A percentile compares a stretch with the other conserved stretches of the same genome.
Evolutionary conservation across 2,797 vertebrate species (phyloP).

Genomic region (Toxotes lorentzi): DNA sequence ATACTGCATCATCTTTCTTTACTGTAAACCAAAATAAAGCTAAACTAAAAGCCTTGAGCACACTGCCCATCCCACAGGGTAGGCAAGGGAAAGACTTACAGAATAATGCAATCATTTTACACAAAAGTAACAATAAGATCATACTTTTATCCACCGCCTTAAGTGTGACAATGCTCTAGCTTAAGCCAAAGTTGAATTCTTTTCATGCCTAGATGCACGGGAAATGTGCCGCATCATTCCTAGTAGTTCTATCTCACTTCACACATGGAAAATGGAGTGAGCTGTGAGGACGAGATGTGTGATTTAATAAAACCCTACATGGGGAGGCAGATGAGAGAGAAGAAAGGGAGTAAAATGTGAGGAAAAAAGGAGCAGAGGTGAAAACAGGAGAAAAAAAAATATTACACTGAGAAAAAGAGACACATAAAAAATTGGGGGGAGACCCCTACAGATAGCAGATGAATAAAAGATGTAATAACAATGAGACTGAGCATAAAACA

Average conservation of each 20-base stretch:
- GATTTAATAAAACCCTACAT: slow-evolving; percentile 36
- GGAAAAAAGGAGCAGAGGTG: background rate
- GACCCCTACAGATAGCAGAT: background rate
- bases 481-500: background rate
- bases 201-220: slow-evolving; percentile 29
- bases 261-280: slow-evolving; percentile 30
- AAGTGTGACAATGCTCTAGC: slow-evolving; percentile 8
- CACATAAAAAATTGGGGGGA: background rate
- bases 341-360: slow-evolving; percentile 2
- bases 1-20: background rate
- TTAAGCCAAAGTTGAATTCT: slow-evolving; percentile 13
- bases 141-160: background rate
- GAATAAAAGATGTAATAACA: background rate
- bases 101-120: background rate
- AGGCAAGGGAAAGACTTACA: background rate
- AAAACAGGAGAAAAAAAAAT: background rate
- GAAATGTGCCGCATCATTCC: slow-evolving; percentile 36
- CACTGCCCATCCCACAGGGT: too few species aligned
- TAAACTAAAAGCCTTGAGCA: background rate
- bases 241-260: slow-evolving; percentile 34
- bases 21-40: background rate
- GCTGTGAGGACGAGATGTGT: slow-evolving; percentile 3
- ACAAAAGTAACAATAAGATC: slow-evolving; percentile 4
- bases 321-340: background rate
- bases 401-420: slow-evolving; percentile 7